These are phyloP conservation scores for Garrulus glandarius DNA, from an alignment of 2,797 vertebrate genomes.

Conservation along the genomic window DNA sequence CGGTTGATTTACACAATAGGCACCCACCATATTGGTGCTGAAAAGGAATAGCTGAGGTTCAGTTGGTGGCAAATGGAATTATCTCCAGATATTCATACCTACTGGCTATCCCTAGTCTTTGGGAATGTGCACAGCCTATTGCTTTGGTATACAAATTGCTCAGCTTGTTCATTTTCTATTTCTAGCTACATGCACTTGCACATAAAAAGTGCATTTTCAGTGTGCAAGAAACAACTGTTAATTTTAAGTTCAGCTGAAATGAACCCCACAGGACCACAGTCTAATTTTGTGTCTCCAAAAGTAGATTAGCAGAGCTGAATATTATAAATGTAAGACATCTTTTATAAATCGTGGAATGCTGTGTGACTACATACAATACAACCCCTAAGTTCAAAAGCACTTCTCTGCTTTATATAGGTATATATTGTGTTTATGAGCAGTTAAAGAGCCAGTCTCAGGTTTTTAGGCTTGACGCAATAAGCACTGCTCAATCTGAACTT, in stretches of 20 bases:
- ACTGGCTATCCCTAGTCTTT: not conserved
- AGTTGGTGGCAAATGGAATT: conserved; percentile 50
- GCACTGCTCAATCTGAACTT: not conserved
- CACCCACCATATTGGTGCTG: not conserved
- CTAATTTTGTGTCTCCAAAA: not conserved
- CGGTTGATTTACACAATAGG: conserved; percentile 68
- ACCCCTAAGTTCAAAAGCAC: not conserved
- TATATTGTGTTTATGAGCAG: not conserved
- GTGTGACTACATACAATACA: not conserved
- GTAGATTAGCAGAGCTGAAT: not conserved
- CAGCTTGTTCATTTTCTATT: conserved; percentile 8
- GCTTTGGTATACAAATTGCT: not conserved
- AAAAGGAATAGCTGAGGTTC: conserved; percentile 46
- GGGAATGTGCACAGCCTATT: not conserved
- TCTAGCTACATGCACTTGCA: conserved; percentile 22
- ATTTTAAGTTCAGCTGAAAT: conserved; percentile 2
- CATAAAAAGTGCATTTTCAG: conserved; percentile 25
- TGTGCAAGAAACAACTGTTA: not conserved
- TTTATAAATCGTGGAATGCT: not conserved
- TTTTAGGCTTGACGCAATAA: not conserved
- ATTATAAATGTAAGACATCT: not conserved
- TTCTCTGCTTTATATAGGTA: not conserved
- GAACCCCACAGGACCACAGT: not conserved
- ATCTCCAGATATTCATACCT: not conserved
- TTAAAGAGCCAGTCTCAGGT: not conserved